A percentile compares a stretch with the other conserved stretches of the same genome.
phyloP scores from a whole-genome alignment of 1,140 invertebrate species.

The Leptinotarsa defecta region DNA sequence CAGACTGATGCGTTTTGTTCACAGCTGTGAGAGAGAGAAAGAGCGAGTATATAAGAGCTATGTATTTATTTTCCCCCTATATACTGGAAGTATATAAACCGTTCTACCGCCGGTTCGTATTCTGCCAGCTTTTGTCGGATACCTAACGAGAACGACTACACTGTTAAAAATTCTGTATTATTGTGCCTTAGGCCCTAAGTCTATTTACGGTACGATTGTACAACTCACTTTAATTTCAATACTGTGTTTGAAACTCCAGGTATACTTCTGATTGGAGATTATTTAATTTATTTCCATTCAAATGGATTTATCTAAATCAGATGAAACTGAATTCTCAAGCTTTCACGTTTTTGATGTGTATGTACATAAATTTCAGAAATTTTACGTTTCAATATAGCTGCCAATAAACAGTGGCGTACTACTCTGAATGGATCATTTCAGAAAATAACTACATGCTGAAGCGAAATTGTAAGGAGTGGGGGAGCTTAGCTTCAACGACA shows the following conservation, averaged over 20 bases:
- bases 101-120: conserved; percentile 47
- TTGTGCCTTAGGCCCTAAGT: conserved; percentile 1
- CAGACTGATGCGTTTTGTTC: conserved; percentile 53
- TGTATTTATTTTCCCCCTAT: conserved; percentile 53
- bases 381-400: no score
- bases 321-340: not conserved
- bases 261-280: not conserved
- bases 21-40: conserved; percentile 50
- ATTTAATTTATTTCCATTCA: not conserved
- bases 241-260: not conserved
- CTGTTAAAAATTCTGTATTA: conserved; percentile 41
- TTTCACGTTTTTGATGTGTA: no score
- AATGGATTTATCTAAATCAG: not conserved
- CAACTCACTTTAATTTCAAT: not conserved
- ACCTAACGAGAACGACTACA: conserved; percentile 46
- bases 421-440: no score
- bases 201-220: not conserved
- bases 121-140: conserved; percentile 50
- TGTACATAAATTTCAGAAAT: no score
- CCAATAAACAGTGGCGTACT: no score
- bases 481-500: no score
- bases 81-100: conserved; percentile 47
- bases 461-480: no score
- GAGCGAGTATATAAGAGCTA: conserved; percentile 43
- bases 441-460: no score